Conservation (phyloP, 2,888 invertebrate species). For the Charanyca ferruginea region DNA sequence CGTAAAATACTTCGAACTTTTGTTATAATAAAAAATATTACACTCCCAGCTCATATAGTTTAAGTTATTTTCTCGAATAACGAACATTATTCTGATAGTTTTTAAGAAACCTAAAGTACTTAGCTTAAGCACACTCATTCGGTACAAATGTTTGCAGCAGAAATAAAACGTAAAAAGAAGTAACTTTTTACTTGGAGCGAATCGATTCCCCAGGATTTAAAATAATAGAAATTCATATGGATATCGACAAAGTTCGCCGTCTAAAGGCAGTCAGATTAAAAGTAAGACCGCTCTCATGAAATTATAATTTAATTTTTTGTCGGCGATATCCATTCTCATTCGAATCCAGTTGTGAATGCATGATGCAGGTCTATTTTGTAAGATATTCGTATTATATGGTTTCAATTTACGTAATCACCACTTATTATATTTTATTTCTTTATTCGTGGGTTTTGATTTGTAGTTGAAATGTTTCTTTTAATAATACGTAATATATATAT, state of each 20-base stretch:
- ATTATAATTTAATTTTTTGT: conserved; percentile 89
- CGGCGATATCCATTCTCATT: conserved; percentile 71
- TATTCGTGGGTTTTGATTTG: conserved; percentile 28
- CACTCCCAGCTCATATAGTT: conserved; percentile 22
- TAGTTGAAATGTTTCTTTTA: conserved; percentile 13
- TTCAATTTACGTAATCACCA: conserved; percentile 55
- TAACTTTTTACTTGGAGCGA: conserved; percentile 58
- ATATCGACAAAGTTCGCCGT: conserved; percentile 74
- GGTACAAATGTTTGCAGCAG: conserved; percentile 22
- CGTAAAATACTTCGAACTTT: conserved; percentile 37
- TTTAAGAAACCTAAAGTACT: conserved; percentile 34
- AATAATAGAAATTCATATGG: conserved; percentile 71
- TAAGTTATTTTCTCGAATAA: conserved; percentile 17
- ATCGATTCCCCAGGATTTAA: conserved; percentile 46
- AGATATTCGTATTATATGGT: conserved; percentile 52
- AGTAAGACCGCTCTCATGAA: conserved; percentile 85
- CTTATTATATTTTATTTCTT: conserved; percentile 10
- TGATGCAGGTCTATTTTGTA: conserved; percentile 67
- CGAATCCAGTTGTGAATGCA: conserved; percentile 75
- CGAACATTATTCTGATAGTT: conserved; percentile 19
- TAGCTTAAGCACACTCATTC: conserved; percentile 22
- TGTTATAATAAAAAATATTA: conserved; percentile 21
- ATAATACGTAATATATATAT: too few species aligned
- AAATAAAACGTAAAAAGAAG: conserved; percentile 17
- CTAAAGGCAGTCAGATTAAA: conserved; percentile 77